Percentiles rank a stretch among this genome's conserved stretches.
phyloP scores from a whole-genome alignment of 2,113 vertebrate species.

The Colius striatus region DNA sequence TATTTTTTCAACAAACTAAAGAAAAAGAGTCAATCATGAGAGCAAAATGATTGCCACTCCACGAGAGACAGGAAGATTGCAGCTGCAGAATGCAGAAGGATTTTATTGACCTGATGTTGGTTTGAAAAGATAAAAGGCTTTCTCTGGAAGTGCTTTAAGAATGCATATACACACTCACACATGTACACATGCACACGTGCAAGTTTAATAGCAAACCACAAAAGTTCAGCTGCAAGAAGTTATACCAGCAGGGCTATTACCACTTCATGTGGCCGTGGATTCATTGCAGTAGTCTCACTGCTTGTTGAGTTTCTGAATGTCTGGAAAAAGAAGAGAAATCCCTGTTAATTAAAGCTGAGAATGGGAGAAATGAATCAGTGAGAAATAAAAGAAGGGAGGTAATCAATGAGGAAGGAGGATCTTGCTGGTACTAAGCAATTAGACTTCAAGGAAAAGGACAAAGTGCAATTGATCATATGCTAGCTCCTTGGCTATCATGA shows the following conservation, averaged over 20 bases:
- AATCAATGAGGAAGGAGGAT: slow-evolving; percentile 52
- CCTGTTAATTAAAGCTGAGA: slow-evolving; percentile 41
- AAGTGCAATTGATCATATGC: not conserved
- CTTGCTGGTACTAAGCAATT: slow-evolving; percentile 43
- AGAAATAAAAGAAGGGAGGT: not conserved
- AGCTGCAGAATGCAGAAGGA: slow-evolving; percentile 3
- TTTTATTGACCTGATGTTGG: slow-evolving; percentile 14
- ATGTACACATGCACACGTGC: accelerated
- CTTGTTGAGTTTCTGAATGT: not conserved
- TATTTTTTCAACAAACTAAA: not conserved
- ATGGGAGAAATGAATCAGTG: slow-evolving; percentile 36
- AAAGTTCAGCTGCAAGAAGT: not conserved
- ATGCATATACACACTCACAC: not conserved
- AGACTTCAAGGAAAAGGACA: slow-evolving; percentile 39
- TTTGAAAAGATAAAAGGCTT: slow-evolving; percentile 1
- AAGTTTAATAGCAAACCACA: not conserved
- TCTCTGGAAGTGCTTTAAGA: not conserved
- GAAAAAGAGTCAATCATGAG: not conserved
- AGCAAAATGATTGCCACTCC: not conserved
- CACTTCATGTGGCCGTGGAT: not conserved
- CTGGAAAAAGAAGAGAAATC: not conserved
- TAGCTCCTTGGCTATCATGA: not conserved
- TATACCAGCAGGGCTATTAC: not conserved
- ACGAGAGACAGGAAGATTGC: not conserved
- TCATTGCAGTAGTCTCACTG: not conserved